These are phyloP conservation scores for Pipistrellus pipistrellus DNA, from an alignment of 2,797 vertebrate species.

Conservation along the genomic window DNA sequence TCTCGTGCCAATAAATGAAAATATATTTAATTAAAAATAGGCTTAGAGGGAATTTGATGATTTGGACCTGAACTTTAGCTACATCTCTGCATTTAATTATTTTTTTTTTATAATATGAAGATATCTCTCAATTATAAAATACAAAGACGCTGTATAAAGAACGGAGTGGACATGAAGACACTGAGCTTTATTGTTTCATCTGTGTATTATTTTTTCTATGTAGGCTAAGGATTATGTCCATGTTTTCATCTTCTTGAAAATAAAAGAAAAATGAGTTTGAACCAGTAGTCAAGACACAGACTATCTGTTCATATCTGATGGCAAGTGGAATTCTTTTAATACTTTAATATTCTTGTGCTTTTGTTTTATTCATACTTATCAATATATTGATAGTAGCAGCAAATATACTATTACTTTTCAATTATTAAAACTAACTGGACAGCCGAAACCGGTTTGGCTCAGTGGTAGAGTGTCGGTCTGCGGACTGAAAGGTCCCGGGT, in stretches of 20 bases:
- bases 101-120: not conserved
- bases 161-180: not conserved
- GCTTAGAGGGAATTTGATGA: not conserved
- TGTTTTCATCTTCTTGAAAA: not conserved
- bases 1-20: not conserved
- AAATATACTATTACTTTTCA: not conserved
- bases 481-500: no score
- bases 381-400: not conserved
- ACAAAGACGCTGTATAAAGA: not conserved
- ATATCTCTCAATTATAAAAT: slow-evolving; percentile 5
- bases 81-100: not conserved
- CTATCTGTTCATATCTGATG: not conserved
- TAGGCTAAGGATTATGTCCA: not conserved
- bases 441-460: no score
- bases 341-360: not conserved
- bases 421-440: not conserved
- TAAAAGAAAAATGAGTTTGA: slow-evolving; percentile 5
- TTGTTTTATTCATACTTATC: not conserved
- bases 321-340: not conserved
- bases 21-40: not conserved
- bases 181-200: not conserved
- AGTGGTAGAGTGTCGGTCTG: no score
- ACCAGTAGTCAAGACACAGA: not conserved
- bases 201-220: not conserved
- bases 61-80: not conserved